A percentile compares a stretch with the other conserved stretches of the same genome.
These are phyloP conservation scores for Phania funesta DNA, from an alignment of 2,888 invertebrate species.

Conservation along the genomic window DNA sequence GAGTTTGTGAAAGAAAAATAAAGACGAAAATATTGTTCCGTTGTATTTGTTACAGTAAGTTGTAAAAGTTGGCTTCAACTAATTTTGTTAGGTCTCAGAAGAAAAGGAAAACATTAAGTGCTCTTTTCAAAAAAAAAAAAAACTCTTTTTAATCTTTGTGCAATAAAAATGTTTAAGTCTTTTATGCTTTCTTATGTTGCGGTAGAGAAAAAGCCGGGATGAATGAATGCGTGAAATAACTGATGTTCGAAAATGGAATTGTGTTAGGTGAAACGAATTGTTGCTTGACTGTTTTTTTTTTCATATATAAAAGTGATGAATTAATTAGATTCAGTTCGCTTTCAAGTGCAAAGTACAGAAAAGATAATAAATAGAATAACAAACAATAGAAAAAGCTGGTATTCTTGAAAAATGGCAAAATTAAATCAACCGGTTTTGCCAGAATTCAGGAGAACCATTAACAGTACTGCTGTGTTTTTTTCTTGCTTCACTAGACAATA, in stretches of 20 bases:
- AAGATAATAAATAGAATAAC: constrained; percentile 16
- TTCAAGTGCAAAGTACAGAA: constrained; percentile 52
- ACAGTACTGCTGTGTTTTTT: constrained; percentile 10
- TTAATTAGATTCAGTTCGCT: neutral
- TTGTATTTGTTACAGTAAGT: no score
- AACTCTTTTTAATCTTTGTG: constrained; percentile 7
- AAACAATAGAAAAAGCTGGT: neutral
- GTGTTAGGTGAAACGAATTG: constrained; percentile 15
- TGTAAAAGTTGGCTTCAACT: no score
- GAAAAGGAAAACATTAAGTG: neutral
- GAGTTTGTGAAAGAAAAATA: no score
- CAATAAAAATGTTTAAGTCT: neutral
- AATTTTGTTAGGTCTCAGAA: neutral
- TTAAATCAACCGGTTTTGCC: neutral
- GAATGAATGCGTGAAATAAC: constrained; percentile 14
- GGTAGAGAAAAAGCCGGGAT: constrained; percentile 16
- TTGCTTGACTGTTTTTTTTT: constrained; percentile 22
- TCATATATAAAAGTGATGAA: neutral
- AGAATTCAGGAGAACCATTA: constrained; percentile 3
- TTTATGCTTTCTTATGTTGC: neutral
- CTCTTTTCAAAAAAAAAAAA: neutral
- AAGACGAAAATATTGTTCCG: no score
- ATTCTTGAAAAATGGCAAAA: constrained; percentile 18
- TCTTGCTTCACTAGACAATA: neutral
- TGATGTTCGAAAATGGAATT: neutral